Conservation (phyloP, 2,888 invertebrate genomes). For the Toxonevra muliebris region DNA sequence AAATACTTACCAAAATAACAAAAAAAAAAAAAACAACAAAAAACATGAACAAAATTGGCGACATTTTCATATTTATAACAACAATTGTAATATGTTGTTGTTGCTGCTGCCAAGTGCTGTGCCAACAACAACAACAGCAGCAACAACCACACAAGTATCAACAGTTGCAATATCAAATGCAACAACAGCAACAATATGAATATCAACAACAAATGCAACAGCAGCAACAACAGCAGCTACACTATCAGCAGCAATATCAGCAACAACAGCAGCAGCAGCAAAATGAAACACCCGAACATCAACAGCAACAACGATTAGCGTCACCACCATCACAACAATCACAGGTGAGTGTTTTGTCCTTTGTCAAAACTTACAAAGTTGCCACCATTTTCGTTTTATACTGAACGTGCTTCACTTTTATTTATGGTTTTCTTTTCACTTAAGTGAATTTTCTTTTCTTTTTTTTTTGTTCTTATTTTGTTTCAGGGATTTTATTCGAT, state of each 20-base stretch:
- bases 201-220: slow-evolving; percentile 27
- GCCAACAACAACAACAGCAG: not conserved
- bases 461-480: too few relatives aligned
- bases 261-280: slow-evolving; percentile 38
- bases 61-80: slow-evolving; percentile 27
- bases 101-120: slow-evolving; percentile 10
- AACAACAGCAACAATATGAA: slow-evolving; percentile 24
- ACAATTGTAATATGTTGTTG: slow-evolving; percentile 17
- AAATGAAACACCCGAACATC: slow-evolving; percentile 31
- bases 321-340: slow-evolving; percentile 9
- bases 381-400: too few relatives aligned
- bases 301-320: slow-evolving; percentile 17
- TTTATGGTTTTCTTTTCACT: too few relatives aligned
- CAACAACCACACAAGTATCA: slow-evolving; percentile 15
- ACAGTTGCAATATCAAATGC: slow-evolving; percentile 23
- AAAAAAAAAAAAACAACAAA: not conserved
- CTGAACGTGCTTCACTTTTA: too few relatives aligned
- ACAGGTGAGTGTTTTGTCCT: too few relatives aligned
- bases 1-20: not conserved
- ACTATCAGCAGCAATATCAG: slow-evolving; percentile 42
- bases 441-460: too few relatives aligned
- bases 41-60: slow-evolving; percentile 15
- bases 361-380: too few relatives aligned
- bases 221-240: slow-evolving; percentile 35
- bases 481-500: too few relatives aligned